A percentile compares a stretch with the other conserved stretches of the same genome.
Conservation (phyloP, 2,113 vertebrate species). For the Coptodon bakossiorum region DNA sequence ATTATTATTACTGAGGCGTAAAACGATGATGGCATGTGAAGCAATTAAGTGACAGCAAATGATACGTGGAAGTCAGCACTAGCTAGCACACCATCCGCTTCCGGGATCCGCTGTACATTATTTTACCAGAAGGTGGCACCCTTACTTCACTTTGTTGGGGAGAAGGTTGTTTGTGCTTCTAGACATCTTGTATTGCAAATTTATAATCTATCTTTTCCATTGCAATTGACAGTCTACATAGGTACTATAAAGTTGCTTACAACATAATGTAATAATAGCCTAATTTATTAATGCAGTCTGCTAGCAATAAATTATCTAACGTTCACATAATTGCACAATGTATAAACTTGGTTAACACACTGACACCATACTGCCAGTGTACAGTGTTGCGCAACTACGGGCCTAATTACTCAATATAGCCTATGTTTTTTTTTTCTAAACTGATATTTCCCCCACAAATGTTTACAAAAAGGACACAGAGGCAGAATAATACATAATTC, state of each 20-base stretch:
- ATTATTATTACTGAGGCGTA: neutral
- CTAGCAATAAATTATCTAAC: neutral
- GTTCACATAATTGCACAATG: neutral
- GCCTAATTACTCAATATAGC: neutral
- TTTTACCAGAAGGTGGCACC: constrained; percentile 25
- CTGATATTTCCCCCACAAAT: neutral
- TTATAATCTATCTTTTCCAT: neutral
- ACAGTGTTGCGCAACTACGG: neutral
- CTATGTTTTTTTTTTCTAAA: neutral
- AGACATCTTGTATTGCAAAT: neutral
- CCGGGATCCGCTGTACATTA: constrained; percentile 4
- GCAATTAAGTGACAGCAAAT: neutral
- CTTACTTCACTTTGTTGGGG: neutral
- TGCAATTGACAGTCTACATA: neutral
- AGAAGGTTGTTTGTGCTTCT: neutral
- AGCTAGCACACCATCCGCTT: neutral
- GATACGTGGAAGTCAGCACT: neutral
- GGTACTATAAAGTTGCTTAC: neutral
- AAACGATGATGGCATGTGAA: neutral
- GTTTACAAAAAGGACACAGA: constrained; percentile 4
- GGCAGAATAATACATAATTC: constrained; percentile 41
- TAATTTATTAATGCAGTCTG: neutral
- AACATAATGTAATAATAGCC: neutral
- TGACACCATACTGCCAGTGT: neutral
- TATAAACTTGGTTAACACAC: neutral